Base-by-base conservation (phyloP, 2,888 invertebrate genomes). In the Tetramorium bicarinatum region DNA sequence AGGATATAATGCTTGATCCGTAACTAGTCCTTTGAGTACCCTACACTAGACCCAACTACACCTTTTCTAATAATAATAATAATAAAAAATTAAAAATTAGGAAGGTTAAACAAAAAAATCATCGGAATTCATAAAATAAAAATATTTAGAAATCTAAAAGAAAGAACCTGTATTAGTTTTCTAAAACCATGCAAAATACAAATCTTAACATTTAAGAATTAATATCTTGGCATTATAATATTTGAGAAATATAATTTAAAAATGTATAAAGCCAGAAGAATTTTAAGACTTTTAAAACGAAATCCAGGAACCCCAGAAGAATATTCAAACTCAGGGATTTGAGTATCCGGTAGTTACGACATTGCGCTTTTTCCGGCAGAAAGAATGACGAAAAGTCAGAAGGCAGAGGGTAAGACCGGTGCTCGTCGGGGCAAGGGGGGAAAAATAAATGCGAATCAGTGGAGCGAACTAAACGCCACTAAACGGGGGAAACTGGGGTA, bases 401-500 rank as follows among this genome's bases (percentile, higher is more conserved):
- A 59, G 49, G 72, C 62, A 77, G 64, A 69, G 52, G 44, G 69
- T 76, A 75, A 81, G 62, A 67, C 41, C 54, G 83, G n/a, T 76
- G 62, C 34, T n/a, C 21, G 71, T 54, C 52, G 29, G 52, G 61
- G 44, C 34, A 38, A 74, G 56, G 75, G 56, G 86, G 86, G 83
- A 84, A 90, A 89, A 91, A 91, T 92, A 92, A 92, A 92, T 92
- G 91, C 89, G 91, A 91, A 87, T 89, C 93, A 91, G 88, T 90
- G 90, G 87, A 92, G 91, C 92, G 91, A 90, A 91, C 93, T 93
- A 93, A 93, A 93, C 89, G 92, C 93, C 91, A 91, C 92, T 93
- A 93, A 93, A 93, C 92, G 93, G 90, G 92, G 91, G 92, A 91
- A 93, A 93, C 92, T 90, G 90, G 93, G 93, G 89, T 92, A 93